These are phyloP conservation scores for Knipowitschia caucasica DNA, from an alignment of 2,797 vertebrate genomes.

Conservation along the genomic window DNA sequence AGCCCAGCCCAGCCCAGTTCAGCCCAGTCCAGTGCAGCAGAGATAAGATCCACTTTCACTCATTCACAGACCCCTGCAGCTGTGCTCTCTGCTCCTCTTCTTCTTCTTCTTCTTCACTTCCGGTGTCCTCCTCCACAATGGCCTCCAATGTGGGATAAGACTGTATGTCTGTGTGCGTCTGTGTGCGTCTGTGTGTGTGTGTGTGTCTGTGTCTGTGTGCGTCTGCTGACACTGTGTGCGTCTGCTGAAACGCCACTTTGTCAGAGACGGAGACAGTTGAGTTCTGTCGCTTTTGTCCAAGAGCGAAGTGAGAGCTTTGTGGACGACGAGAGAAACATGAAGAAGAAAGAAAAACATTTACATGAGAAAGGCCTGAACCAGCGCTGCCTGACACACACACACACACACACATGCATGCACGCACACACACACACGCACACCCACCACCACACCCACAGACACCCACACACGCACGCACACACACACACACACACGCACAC, in stretches of 20 bases:
- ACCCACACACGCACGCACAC: too few species aligned
- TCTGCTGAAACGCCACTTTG: slow-evolving; percentile 55
- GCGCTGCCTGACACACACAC: slow-evolving; percentile 69
- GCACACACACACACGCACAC: slow-evolving; percentile 63
- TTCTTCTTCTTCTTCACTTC: slow-evolving; percentile 11
- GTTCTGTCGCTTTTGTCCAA: slow-evolving; percentile 76
- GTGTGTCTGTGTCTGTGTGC: slow-evolving; percentile 71
- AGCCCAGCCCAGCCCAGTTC: too few species aligned
- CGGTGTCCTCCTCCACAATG: slow-evolving; percentile 6
- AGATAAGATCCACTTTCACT: slow-evolving; percentile 57
- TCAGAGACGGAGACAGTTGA: slow-evolving; percentile 56
- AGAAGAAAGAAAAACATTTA: slow-evolving; percentile 79
- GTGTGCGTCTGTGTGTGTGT: too few species aligned
- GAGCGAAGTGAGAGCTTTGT: slow-evolving; percentile 84
- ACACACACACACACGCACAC: too few species aligned
- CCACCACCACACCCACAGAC: too few species aligned
- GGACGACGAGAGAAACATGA: slow-evolving; percentile 8
- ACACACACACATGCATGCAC: slow-evolving; percentile 74
- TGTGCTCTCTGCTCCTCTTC: slow-evolving; percentile 43
- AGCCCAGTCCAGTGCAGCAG: too few species aligned
- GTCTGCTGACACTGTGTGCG: slow-evolving; percentile 65
- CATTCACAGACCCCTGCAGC: slow-evolving; percentile 45
- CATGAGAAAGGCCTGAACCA: slow-evolving; percentile 85
- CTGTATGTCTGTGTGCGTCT: slow-evolving; percentile 67
- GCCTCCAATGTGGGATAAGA: slow-evolving; percentile 58